phyloP scores from a whole-genome alignment of 2,113 vertebrate species.

The Benitochromis conjunctus region DNA sequence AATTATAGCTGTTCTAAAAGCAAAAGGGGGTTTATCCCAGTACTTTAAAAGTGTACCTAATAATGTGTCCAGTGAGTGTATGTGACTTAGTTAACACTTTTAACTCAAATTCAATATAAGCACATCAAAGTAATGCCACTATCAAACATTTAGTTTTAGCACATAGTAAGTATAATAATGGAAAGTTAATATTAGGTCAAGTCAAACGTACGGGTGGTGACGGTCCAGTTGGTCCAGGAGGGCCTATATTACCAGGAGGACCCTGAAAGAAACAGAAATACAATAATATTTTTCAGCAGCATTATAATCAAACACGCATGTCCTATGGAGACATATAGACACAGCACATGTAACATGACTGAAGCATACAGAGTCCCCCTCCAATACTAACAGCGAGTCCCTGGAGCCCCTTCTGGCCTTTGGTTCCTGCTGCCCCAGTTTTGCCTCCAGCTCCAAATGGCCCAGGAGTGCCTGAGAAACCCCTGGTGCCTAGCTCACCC shows the following conservation, averaged over 20 bases:
- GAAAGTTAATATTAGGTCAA: background rate
- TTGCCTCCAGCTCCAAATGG: slow-evolving; percentile 65
- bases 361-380: background rate
- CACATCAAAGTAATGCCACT: background rate
- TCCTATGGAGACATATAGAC: background rate
- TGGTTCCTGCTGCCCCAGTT: slow-evolving; percentile 54
- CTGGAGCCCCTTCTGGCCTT: slow-evolving; percentile 57
- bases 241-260: slow-evolving; percentile 49
- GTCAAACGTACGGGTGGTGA: slow-evolving; percentile 48
- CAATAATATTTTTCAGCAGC: background rate
- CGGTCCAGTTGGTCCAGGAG: slow-evolving; percentile 50
- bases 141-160: accelerated
- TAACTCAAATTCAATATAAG: background rate
- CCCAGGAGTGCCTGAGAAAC: slow-evolving; percentile 51
- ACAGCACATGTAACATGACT: background rate
- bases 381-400: slow-evolving; percentile 60
- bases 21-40: background rate
- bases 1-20: background rate
- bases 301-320: background rate
- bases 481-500: slow-evolving; percentile 62
- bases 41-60: background rate
- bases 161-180: background rate
- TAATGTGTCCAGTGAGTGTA: background rate
- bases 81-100: background rate
- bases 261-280: slow-evolving; percentile 54